Base-by-base conservation (phyloP, 2,113 vertebrate genomes). In the Perccottus glenii region DNA sequence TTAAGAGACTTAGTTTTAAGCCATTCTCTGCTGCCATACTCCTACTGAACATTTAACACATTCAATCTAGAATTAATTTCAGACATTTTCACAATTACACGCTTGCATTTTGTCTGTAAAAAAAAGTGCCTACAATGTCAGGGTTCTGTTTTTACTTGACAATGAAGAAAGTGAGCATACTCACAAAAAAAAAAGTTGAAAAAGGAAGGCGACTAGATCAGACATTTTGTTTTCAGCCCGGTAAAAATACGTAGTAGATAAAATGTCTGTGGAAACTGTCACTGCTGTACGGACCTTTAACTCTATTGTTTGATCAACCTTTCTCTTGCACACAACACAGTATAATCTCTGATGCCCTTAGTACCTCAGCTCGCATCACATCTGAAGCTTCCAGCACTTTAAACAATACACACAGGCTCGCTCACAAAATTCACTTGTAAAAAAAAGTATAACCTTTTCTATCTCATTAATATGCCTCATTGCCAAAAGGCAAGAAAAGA, bases 381-480 rank as follows among this genome's bases (percentile, higher is more conserved):
- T 53, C 50, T 48, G 36, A 81, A 69, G 56, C 73, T 73, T 33
- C 4, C 2, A 67, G 70, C 50, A 8, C 75, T 72, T 72, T 45
- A 60, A 60, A 79, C 64, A 83, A 78, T 60, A 60, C 64, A 65
- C 52, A 36, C 52, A 55, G 52, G 14, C 52, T 55, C 8, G 38
- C 64, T 42, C 70, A 14, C 64, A 45, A 65, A 78, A 71, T 62
- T 60, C 42, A 14, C 32, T 3, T 15, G 12, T 44, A 74, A 75
- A 68, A 53, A 77, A 62, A 68, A 77, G 68, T 69, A 64, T 85
- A 89, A 90, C 89, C 89, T 90, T 89, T 88, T 75, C 79, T 76
- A 65, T 64, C 36, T 60, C 85, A 83, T 89, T 90, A 88, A 88
- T 89, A 84, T 87, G 74, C 80, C 59, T 78, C 78, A 67, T 73